These are phyloP conservation scores for Phorcus lineatus DNA, from an alignment of 2,888 invertebrate genomes.

Conservation along the genomic window DNA sequence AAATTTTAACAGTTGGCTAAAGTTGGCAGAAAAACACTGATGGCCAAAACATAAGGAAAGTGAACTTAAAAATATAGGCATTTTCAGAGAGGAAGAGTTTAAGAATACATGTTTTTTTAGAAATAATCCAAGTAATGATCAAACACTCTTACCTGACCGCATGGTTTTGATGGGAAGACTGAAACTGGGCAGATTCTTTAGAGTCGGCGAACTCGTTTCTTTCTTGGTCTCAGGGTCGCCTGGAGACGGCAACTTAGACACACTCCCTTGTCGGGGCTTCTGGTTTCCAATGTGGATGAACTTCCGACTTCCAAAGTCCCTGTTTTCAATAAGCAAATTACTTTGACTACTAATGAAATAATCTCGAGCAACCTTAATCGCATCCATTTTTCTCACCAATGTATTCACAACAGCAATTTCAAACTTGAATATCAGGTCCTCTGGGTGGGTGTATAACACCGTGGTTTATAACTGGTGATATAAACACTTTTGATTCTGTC, in stretches of 20 bases:
- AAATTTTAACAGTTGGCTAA: no score
- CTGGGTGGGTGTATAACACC: no score
- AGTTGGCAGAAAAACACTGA: no score
- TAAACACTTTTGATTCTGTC: no score
- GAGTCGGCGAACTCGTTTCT: not conserved
- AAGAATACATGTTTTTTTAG: no score
- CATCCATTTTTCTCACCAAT: slow-evolving; percentile 5
- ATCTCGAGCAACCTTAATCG: slow-evolving; percentile 41
- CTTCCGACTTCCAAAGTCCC: slow-evolving; percentile 65
- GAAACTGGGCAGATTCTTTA: not conserved
- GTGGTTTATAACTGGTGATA: no score
- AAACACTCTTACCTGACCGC: slow-evolving; percentile 9
- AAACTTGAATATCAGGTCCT: no score
- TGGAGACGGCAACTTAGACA: not conserved
- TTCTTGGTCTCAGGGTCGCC: no score
- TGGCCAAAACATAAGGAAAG: no score
- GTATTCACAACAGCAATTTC: not conserved
- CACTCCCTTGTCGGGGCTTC: slow-evolving; percentile 37
- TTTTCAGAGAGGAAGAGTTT: no score
- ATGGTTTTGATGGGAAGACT: not conserved
- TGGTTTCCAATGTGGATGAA: slow-evolving; percentile 58
- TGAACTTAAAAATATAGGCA: no score
- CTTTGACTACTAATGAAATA: slow-evolving; percentile 64
- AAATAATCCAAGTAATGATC: no score
- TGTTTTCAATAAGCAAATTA: slow-evolving; percentile 64